phyloP scores from a whole-genome alignment of 2,888 invertebrate species.

The Pseudoips prasinana region DNA sequence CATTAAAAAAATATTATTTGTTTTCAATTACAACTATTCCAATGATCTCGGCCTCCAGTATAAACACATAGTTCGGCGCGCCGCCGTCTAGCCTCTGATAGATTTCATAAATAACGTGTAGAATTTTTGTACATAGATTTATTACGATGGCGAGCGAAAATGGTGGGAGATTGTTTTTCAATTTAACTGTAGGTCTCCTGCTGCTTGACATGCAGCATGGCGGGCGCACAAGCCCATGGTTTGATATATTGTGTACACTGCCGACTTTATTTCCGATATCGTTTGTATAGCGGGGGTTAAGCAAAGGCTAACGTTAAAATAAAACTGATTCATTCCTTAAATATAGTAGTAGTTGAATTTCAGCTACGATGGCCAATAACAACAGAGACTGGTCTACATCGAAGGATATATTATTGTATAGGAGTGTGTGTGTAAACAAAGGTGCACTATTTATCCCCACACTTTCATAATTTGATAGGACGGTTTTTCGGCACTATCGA shows the following conservation, averaged over 20 bases:
- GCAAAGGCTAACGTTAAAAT: too few species aligned
- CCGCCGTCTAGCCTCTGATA: conserved; percentile 52
- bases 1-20: too few species aligned
- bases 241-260: conserved; percentile 42
- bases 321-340: too few species aligned
- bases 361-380: too few species aligned
- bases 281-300: conserved; percentile 29
- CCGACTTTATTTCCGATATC: conserved; percentile 33
- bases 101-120: conserved; percentile 81
- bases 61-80: conserved; percentile 58
- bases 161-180: conserved; percentile 83
- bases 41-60: conserved; percentile 39
- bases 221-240: conserved; percentile 47
- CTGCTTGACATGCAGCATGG: conserved; percentile 75
- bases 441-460: too few species aligned
- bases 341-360: too few species aligned
- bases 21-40: too few species aligned
- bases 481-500: too few species aligned
- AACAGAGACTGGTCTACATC: too few species aligned
- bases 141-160: conserved; percentile 80
- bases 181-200: conserved; percentile 77
- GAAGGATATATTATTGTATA: too few species aligned
- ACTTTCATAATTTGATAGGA: too few species aligned
- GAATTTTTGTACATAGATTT: conserved; percentile 82
- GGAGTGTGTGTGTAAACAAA: too few species aligned